Evolutionary conservation across 1,140 invertebrate species (phyloP), one percentile per base, ranked within the genome.

Genomic region (Triops cancriformis): DNA sequence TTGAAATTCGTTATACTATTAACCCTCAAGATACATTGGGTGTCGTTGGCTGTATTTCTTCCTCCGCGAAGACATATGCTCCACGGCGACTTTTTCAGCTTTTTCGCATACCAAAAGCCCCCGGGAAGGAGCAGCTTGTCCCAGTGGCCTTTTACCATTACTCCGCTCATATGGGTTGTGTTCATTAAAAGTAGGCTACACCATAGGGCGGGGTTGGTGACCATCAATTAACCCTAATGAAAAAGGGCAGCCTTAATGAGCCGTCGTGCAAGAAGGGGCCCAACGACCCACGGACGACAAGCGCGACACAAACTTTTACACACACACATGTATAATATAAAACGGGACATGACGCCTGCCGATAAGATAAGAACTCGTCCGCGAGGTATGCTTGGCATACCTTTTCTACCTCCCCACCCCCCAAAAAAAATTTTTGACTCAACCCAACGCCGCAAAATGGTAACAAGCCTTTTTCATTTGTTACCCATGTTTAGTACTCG

Each of bases 141-240:
- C 10, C 23, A 23, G 18, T 64, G 18, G 18, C 4, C 51, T 64
- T 64, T 9, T 64, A 23, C 51, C 23, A n/a, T 64, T 64, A 64
- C 51, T n/a, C 9, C 23, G 51, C 31, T 64, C 18, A 5, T 14
- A 64, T 64, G 51, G 14, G 51, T 64, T 64, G 51, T 23, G 51
- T 64, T 64, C 51, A 64, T 64, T 64, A 64, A 64, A 64, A 64
- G 51, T 64, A 64, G 51, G 51, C 51, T 64, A 23, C 51, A 23
- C 51, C 14, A 5, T n/a, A 64, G 51, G 51, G 51, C 51, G 51
- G 51, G 51, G 51, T 64, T 23, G 51, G 51, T 64, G 51, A 64
- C 51, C 51, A 64, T 64, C 51, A 64, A 64, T 64, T 64, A 64
- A 64, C 51, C 51, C 51, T 64, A 64, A 64, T 64, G 51, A 64